Conservation (phyloP, 2,797 vertebrate species). For the Vespertilio murinus region DNA sequence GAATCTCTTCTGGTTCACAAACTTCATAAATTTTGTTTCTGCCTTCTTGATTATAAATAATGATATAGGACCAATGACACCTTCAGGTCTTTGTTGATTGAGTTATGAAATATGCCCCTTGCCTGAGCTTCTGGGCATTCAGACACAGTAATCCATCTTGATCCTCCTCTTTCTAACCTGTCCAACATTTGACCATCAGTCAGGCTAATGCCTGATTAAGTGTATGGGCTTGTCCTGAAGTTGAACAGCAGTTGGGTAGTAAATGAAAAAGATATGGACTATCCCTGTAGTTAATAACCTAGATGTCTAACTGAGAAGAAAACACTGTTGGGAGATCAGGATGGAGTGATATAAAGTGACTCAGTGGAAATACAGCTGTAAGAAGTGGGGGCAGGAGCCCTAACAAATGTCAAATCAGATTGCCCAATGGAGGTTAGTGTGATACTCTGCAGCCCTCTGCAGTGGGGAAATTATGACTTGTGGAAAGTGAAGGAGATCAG, state of each 20-base stretch:
- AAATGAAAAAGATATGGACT: not conserved
- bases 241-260: not conserved
- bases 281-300: not conserved
- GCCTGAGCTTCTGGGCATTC: slow-evolving; percentile 25
- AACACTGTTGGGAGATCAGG: not conserved
- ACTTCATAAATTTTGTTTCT: slow-evolving; percentile 30
- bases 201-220: slow-evolving; percentile 35
- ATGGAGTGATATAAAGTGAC: not conserved
- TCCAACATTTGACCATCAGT: slow-evolving; percentile 1
- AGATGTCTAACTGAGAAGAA: not conserved
- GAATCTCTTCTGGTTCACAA: slow-evolving; percentile 46
- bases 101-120: slow-evolving; percentile 48
- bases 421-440: not conserved
- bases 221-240: not conserved
- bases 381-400: not conserved
- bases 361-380: not conserved
- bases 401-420: not conserved
- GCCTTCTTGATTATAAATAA: slow-evolving; percentile 44
- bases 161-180: not conserved
- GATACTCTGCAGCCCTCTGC: not conserved
- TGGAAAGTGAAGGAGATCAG: not conserved
- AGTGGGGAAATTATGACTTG: not conserved
- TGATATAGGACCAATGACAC: slow-evolving; percentile 18
- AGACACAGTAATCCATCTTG: slow-evolving; percentile 14
- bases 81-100: slow-evolving; percentile 61